Base-by-base conservation (phyloP, 2,113 vertebrate species). In the Epinephelus cyanopodus region DNA sequence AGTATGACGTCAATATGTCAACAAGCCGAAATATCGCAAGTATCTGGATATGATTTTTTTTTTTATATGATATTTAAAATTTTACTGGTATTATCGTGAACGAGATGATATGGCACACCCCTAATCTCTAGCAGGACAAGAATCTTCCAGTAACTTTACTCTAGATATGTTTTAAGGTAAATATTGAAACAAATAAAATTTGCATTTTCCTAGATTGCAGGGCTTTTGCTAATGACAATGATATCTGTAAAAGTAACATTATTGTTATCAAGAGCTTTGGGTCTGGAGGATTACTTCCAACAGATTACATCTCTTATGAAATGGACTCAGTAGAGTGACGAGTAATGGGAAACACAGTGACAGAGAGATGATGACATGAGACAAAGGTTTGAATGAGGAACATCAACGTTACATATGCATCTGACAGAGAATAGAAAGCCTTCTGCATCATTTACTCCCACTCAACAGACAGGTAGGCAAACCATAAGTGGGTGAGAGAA, bases 401-500 rank as follows among this genome's bases (percentile, higher is more conserved):
- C 21, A 62, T 14, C 9, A 33, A 15, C 29, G 60, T 65, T 18
- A 23, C 39, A 50, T 4, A 3, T 19, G 6, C 2, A 33, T 78
- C 56, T 56, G 5, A 37, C 19, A 67, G 69, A 78, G 48, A 0
- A 23, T 13, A 27, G 25, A 33, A 62, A 27, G 70, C 29, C 14
- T 39, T 67, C 18, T 14, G 47, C 65, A 33, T 68, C 27, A 8
- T 21, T 7, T 5, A 68, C 11, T 6, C 18, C 45, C 23, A 60
- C 37, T 48, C 0, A 0, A 60, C 57, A 54, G 69, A n/a, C 48
- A 70, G 79, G 60, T 48, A 29, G 54, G 1, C 14, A 39, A 62
- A 71, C n/a, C 7, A 11, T 15, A 25, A 63, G 66, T 33, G 73
- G 54, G 67, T 56, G 52, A 73, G 61, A 23, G 42, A 33, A 50